These are phyloP conservation scores for Centropristis striata DNA, from an alignment of 2,113 vertebrate genomes.

Conservation along the genomic window DNA sequence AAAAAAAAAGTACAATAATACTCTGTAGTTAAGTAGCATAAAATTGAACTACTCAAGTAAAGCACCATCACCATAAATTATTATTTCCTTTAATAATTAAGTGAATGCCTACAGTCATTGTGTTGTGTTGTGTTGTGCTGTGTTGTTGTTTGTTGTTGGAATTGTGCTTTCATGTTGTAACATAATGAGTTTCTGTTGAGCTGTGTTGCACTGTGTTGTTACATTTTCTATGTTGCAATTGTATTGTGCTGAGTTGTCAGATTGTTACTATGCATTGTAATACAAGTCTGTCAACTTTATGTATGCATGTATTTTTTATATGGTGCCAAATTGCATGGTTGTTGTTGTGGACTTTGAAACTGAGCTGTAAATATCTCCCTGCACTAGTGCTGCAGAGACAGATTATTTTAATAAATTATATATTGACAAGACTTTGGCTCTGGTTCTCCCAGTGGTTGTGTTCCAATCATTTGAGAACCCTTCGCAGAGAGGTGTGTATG, in stretches of 20 bases:
- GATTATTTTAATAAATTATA: background rate
- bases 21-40: background rate
- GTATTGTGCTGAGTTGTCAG: background rate
- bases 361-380: background rate
- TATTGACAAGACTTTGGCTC: background rate
- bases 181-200: too few relatives aligned
- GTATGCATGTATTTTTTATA: background rate
- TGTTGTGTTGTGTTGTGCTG: background rate
- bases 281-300: slow-evolving; percentile 30
- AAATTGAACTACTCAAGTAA: background rate
- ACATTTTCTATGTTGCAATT: slow-evolving; percentile 26
- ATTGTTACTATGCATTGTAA: background rate
- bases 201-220: too few relatives aligned
- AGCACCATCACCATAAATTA: background rate
- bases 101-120: too few relatives aligned
- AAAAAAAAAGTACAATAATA: background rate
- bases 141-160: too few relatives aligned
- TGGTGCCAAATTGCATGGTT: background rate
- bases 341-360: background rate
- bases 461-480: slow-evolving; percentile 5
- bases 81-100: too few relatives aligned
- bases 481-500: background rate
- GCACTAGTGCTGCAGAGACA: slow-evolving; percentile 1
- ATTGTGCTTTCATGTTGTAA: too few relatives aligned
- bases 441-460: slow-evolving; percentile 2